Conservation (phyloP, 2,797 vertebrate species). For the Micromesistius poutassou region DNA sequence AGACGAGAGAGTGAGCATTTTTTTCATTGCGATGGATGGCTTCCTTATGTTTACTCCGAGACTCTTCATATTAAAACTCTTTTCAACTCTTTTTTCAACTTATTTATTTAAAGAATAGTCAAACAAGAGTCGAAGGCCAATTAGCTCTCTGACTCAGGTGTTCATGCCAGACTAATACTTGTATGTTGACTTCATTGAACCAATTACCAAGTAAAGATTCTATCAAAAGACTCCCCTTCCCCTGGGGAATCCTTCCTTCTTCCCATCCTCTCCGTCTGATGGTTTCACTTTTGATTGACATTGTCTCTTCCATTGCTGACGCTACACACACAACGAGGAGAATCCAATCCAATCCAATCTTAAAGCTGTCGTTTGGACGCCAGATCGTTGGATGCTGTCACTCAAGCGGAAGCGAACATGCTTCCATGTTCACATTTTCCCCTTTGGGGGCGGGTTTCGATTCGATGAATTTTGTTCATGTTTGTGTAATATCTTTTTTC, state of each 20-base stretch:
- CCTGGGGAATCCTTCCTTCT: slow-evolving; percentile 1
- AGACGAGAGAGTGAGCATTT: too few species aligned
- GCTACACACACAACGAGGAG: slow-evolving; percentile 6
- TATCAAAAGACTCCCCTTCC: slow-evolving; percentile 22
- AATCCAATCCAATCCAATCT: slow-evolving; percentile 27
- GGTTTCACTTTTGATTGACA: slow-evolving; percentile 41
- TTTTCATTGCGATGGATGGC: too few species aligned
- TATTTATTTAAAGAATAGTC: slow-evolving; percentile 7
- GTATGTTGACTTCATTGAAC: slow-evolving; percentile 48
- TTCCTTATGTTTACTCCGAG: too few species aligned
- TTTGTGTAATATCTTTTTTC: neutral
- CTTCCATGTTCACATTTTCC: slow-evolving; percentile 26
- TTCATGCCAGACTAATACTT: slow-evolving; percentile 2
- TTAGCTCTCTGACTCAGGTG: slow-evolving; percentile 21
- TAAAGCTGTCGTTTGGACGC: slow-evolving; percentile 31
- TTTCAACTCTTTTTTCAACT: too few species aligned
- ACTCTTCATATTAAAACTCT: too few species aligned
- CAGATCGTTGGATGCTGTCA: slow-evolving; percentile 45
- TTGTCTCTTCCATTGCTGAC: slow-evolving; percentile 13
- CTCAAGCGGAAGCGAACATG: slow-evolving; percentile 28
- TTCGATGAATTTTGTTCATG: neutral
- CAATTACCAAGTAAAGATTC: slow-evolving; percentile 44
- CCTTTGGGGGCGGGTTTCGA: neutral
- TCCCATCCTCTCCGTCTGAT: too few species aligned
- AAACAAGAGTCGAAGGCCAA: slow-evolving; percentile 24